Conservation (phyloP, 30 jellyfish, hydroid and myxozoan species). For the Morbakka virulenta region DNA sequence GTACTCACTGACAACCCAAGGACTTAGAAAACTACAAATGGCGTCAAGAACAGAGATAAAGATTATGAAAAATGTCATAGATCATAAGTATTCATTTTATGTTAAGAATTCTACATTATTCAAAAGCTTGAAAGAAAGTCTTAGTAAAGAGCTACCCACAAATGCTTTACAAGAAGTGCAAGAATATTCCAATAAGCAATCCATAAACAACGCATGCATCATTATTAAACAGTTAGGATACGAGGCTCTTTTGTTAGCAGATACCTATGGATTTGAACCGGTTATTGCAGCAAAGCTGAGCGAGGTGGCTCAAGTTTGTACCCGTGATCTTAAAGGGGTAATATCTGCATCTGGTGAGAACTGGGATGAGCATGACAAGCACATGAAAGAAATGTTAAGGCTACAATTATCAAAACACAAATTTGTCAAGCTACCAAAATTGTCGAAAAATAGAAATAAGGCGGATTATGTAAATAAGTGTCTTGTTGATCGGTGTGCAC, state of each 20-base stretch:
- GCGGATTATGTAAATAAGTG: neutral
- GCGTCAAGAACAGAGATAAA: conserved; percentile 41
- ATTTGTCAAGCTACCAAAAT: conserved; percentile 41
- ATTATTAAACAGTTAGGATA: conserved; percentile 74
- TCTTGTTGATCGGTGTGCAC: conserved; percentile 40
- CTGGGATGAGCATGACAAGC: conserved; percentile 66
- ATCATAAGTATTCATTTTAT: conserved; percentile 28
- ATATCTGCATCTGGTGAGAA: conserved; percentile 41
- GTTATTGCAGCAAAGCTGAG: conserved; percentile 54
- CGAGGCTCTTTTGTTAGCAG: conserved; percentile 59
- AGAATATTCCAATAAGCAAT: conserved; percentile 60
- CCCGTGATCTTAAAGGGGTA: conserved; percentile 46
- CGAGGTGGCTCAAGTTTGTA: conserved; percentile 68
- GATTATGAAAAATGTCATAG: conserved; percentile 39
- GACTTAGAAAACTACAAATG: conserved; percentile 38
- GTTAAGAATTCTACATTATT: conserved; percentile 47
- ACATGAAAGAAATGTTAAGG: conserved; percentile 36
- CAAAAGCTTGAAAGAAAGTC: conserved; percentile 48
- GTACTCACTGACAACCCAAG: conserved; percentile 35
- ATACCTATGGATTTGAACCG: conserved; percentile 35
- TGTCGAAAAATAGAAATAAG: neutral
- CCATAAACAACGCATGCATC: conserved; percentile 66
- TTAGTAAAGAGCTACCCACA: conserved; percentile 61
- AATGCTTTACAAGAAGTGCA: conserved; percentile 48
- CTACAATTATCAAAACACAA: conserved; percentile 33